Base-by-base conservation (phyloP, 2,113 vertebrate species). In the Clarias magur region DNA sequence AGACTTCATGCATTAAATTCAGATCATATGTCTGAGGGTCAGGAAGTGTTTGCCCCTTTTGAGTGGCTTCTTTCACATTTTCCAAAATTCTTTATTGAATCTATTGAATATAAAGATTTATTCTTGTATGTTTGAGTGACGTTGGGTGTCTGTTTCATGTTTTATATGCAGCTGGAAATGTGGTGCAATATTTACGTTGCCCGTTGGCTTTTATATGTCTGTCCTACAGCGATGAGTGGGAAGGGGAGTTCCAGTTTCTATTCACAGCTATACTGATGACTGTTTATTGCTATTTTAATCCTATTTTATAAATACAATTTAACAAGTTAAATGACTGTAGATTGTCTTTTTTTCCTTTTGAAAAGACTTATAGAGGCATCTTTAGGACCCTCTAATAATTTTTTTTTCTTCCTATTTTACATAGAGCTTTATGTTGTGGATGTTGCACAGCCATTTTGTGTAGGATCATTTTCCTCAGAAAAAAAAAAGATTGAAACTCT, bases 131-230 rank as follows among this genome's bases (percentile, higher is more conserved):
- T 91, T 87, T 93, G 91, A 90, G 87, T 92, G 92, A 85, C 27
- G 38, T 80, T 67, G 85, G 86, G 59, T 48, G 60, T 91, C 30
- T 85, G 67, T 91, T 88, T 90, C 72, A 91, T 90, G 88, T 91
- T 93, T 87, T 87, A 91, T 94, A 91, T 94, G 94, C 94, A 93
- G 93, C 90, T 87, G 92, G 91, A 93, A 91, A 91, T 92, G 92
- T 92, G 91, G 95, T 95, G 95, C 94, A 95, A 96, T 96, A 95
- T 93, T 93, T 93, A 89, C 92, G 92, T 94, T 93, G 75, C 90
- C 85, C 91, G 87, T 90, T 89, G 88, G 86, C 89, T 89, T 92
- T 93, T 93, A 85, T 92, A 86, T 89, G 75, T 89, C 65, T 89
- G 88, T 89, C 84, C 54, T 88, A 54, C 85, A 80, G 90, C 73